A percentile compares a stretch with the other conserved stretches of the same genome.
Conservation (phyloP, 2,113 vertebrate genomes). For the Oreamnos americanus region DNA sequence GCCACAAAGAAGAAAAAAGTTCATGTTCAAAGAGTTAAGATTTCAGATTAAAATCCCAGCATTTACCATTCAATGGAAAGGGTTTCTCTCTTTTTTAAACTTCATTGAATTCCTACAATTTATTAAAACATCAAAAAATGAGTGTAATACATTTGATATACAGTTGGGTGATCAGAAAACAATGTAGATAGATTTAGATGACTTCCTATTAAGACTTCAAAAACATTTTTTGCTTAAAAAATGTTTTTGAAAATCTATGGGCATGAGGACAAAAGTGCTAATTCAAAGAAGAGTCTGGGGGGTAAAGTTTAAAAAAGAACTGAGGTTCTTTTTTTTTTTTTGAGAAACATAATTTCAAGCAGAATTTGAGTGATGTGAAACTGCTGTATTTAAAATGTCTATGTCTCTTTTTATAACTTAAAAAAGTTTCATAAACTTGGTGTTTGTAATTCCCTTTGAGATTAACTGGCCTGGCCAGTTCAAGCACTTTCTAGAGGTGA, state of each 20-base stretch:
- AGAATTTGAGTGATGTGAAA: slow-evolving; percentile 12
- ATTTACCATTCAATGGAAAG: neutral
- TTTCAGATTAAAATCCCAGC: slow-evolving; percentile 17
- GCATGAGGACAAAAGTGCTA: neutral
- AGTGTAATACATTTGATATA: neutral
- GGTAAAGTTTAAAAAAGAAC: slow-evolving; percentile 2
- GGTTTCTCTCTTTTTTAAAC: neutral
- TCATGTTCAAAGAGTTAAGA: neutral
- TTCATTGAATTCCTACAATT: neutral
- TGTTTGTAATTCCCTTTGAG: neutral
- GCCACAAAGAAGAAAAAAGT: neutral
- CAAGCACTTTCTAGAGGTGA: neutral
- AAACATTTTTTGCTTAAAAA: neutral
- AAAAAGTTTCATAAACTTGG: slow-evolving; percentile 22
- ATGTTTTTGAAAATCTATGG: neutral
- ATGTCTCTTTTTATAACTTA: neutral
- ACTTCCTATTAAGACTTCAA: neutral
- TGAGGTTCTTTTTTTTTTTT: neutral
- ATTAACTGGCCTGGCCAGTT: neutral
- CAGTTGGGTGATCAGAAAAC: neutral
- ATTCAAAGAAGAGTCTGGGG: neutral
- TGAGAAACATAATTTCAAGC: neutral
- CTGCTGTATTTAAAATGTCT: neutral
- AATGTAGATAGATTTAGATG: neutral
- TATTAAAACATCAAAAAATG: slow-evolving; percentile 29